phyloP scores from a whole-genome alignment of 2,888 invertebrate genomes.

The Xestia sexstrigata region DNA sequence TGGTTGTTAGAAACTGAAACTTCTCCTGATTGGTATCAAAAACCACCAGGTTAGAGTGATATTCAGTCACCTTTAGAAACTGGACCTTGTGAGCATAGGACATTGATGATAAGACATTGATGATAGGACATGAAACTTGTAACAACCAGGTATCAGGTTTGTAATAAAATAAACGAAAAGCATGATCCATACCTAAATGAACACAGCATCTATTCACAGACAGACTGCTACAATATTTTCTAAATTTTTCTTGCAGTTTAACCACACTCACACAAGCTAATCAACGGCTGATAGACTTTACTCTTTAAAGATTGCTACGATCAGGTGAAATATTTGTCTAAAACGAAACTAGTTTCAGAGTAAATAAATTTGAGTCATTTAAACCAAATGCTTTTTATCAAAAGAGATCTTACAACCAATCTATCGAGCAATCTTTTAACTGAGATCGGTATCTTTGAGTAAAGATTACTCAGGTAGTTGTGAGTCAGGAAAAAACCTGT shows the following conservation, averaged over 20 bases:
- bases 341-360: constrained; percentile 45
- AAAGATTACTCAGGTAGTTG: constrained; percentile 32
- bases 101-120: too few species aligned
- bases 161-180: too few species aligned
- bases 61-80: background rate
- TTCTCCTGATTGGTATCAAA: background rate
- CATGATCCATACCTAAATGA: too few species aligned
- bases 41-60: background rate
- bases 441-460: constrained; percentile 44
- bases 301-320: constrained; percentile 29
- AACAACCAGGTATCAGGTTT: too few species aligned
- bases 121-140: too few species aligned
- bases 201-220: background rate
- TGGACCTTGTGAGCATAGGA: background rate
- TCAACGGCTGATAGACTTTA: constrained; percentile 21
- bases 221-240: background rate
- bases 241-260: background rate
- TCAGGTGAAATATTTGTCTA: constrained; percentile 42
- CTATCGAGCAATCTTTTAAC: constrained; percentile 41
- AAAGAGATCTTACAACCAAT: constrained; percentile 45
- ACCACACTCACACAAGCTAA: constrained; percentile 6
- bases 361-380: constrained; percentile 56
- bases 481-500: constrained; percentile 17
- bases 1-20: background rate
- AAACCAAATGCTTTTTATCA: constrained; percentile 47